A percentile compares a stretch with the other conserved stretches of the same genome.
These are phyloP conservation scores for Strigamia transsilvanica DNA, from an alignment of 2,888 invertebrate genomes.

Conservation along the genomic window DNA sequence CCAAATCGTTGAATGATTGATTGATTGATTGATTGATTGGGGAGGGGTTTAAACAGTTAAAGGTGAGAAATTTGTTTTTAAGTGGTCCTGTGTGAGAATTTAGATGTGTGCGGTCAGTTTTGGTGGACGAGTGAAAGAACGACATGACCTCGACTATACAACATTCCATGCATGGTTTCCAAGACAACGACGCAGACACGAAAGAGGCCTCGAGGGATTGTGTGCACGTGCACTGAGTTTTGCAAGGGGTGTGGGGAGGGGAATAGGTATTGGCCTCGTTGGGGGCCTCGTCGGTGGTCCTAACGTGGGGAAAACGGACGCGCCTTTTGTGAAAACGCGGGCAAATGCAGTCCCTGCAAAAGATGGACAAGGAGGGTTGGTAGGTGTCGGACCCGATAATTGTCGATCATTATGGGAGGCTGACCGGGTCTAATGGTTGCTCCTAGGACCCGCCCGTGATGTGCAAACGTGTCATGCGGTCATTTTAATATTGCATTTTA, in stretches of 20 bases:
- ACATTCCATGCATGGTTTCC: slow-evolving; percentile 31
- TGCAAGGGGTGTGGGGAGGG: background rate
- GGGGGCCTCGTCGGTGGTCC: slow-evolving; percentile 38
- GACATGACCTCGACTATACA: slow-evolving; percentile 38
- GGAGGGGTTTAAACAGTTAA: background rate
- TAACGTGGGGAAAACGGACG: slow-evolving; percentile 19
- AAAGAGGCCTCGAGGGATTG: slow-evolving; percentile 35
- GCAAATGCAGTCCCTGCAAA: background rate
- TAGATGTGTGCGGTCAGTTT: slow-evolving; percentile 38
- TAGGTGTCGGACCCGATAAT: slow-evolving; percentile 34
- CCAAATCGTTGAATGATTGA: too few species aligned
- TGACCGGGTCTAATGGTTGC: slow-evolving; percentile 13
- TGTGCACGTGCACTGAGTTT: slow-evolving; percentile 35
- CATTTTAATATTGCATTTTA: background rate
- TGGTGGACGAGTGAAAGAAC: slow-evolving; percentile 22
- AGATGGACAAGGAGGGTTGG: slow-evolving; percentile 22
- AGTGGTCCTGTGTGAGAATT: slow-evolving; percentile 25
- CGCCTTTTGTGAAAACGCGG: slow-evolving; percentile 37
- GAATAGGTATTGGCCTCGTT: slow-evolving; percentile 27
- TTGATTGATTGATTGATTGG: too few species aligned
- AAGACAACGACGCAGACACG: slow-evolving; percentile 38
- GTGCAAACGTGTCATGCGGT: background rate
- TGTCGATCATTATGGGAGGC: slow-evolving; percentile 7
- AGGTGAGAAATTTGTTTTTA: background rate
- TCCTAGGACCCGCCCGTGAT: background rate